phyloP scores from a whole-genome alignment of 1,140 invertebrate species.

The Aphaenogaster floridana region DNA sequence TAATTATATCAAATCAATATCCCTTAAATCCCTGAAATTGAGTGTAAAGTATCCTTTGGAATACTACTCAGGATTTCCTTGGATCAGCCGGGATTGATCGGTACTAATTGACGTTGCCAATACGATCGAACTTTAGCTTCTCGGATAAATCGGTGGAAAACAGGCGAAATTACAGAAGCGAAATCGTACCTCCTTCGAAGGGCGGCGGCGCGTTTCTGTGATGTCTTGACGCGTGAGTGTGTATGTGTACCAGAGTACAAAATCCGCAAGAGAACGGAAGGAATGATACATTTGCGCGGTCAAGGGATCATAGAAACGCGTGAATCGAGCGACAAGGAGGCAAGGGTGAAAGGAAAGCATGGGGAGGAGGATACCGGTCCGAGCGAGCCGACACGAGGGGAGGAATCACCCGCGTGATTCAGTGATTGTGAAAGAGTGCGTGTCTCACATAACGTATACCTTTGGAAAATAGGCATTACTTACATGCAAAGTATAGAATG shows the following conservation, averaged over 20 bases:
- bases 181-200: constrained; percentile 53
- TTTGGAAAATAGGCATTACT: constrained; percentile 93
- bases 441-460: constrained; percentile 75
- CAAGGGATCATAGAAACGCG: constrained; percentile 27
- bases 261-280: constrained; percentile 12
- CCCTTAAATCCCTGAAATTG: neutral
- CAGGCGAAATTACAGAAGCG: constrained; percentile 5
- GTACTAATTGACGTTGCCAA: constrained; percentile 31
- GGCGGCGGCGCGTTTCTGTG: neutral
- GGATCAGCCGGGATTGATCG: neutral
- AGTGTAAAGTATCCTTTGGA: neutral
- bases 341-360: neutral
- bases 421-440: constrained; percentile 53
- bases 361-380: neutral
- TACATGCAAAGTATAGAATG: constrained; percentile 96
- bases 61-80: neutral
- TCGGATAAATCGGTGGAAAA: neutral
- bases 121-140: neutral
- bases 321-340: neutral
- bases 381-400: constrained; percentile 7
- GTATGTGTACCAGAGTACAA: constrained; percentile 51
- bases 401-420: constrained; percentile 50
- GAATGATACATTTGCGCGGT: neutral
- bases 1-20: neutral
- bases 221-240: constrained; percentile 6